Evolutionary conservation across 2,113 vertebrate genomes (phyloP).

Genomic region (Psephotus haematonotus): DNA sequence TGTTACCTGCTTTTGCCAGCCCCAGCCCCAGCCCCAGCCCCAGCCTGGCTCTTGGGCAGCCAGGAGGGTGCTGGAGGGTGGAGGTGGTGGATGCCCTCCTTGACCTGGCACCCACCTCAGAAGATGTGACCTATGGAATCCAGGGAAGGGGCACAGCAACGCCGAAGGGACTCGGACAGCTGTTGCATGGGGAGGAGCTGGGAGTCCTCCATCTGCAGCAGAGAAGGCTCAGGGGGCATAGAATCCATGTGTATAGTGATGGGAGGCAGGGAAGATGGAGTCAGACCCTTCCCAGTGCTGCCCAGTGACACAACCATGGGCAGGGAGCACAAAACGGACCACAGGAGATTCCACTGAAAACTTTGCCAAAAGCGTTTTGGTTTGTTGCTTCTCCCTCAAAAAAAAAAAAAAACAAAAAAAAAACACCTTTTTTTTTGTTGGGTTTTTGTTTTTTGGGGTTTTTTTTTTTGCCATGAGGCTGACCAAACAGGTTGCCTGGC

Average conservation of each 20-base stretch:
- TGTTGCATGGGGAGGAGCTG: accelerated
- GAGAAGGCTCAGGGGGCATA: accelerated
- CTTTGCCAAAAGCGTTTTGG: neutral
- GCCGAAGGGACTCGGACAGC: neutral
- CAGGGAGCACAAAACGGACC: neutral
- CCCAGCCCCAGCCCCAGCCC: no score
- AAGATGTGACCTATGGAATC: neutral
- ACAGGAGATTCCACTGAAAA: neutral
- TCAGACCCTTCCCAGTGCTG: neutral
- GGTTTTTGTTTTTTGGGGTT: no score
- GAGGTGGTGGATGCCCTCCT: neutral
- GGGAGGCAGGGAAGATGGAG: neutral
- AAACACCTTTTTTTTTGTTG: no score
- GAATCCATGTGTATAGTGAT: accelerated
- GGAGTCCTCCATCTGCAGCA: no score
- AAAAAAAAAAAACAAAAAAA: neutral
- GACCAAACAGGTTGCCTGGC: neutral
- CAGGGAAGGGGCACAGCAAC: neutral
- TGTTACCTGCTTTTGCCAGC: neutral
- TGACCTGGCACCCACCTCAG: neutral
- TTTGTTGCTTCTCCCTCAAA: no score
- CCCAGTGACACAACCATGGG: neutral
- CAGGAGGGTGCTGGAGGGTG: neutral
- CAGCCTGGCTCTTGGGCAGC: neutral
- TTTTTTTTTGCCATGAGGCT: accelerated